Evolutionary conservation across 2,113 vertebrate species (phyloP), one percentile per base, ranked within the genome.

Genomic region (Callipepla squamata): DNA sequence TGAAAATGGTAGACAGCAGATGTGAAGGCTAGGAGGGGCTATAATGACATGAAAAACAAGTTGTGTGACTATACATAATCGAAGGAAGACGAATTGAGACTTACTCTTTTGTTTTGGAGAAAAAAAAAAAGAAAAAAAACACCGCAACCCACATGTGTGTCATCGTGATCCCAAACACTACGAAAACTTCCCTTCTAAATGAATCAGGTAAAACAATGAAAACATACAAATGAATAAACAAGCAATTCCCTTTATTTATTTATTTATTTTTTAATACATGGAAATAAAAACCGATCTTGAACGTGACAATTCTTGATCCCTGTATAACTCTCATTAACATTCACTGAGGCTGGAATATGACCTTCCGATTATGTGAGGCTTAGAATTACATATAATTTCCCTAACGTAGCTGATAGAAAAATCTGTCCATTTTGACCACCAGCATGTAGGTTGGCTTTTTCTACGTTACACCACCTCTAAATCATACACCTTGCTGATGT

Each of bases 21-120:
- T 96, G 94, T 96, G 91, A 91, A 94, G 94, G 93, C 93, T 96
- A 97, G 96, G 95, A 97, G 96, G 96, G 96, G 90, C 97, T 96
- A 78, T 96, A 96, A 96, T 92, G 87, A 95, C 92, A 92, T 90
- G 87, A 82, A 94, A 95, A 96, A 85, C 91, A 93, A 87, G 93
- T 88, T 87, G 90, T 66, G 83, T 85, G 93, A 94, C 92, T 92
- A 66, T 61, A 85, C 40, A 89, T 73, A 88, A 90, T 40, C 1
- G 7, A 58, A 79, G 88, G 73, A 85, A 77, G 75, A 84, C 53
- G 30, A 63, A 83, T 14, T 78, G 50, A 91, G 87, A 84, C 68
- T 89, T 94, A 65, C 32, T 57, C 87, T 87, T 94, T 93, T 95
- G 78, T 88, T 77, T 80, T 66, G 85, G n/a, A 30, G 68, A 67